phyloP scores from a whole-genome alignment of 2,888 invertebrate genomes.

The Lycia hirtaria region DNA sequence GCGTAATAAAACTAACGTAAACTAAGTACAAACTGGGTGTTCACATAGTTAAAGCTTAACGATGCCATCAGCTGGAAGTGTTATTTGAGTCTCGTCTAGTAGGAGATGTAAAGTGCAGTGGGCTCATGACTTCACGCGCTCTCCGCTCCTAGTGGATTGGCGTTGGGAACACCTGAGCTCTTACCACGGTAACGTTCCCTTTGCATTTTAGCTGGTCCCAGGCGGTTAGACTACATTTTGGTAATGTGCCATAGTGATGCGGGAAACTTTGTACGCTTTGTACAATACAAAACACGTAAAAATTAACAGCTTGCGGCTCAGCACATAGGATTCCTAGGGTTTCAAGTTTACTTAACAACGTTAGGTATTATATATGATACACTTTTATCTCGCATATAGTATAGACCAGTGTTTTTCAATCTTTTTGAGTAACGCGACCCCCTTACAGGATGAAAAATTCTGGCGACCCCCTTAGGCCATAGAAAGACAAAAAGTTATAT shows the following conservation, averaged over 20 bases:
- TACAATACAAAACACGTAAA: conserved; percentile 1
- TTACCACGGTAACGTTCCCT: conserved; percentile 36
- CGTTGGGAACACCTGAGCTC: conserved; percentile 30
- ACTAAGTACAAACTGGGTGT: conserved; percentile 63
- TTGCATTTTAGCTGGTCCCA: conserved; percentile 35
- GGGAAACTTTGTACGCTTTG: conserved; percentile 17
- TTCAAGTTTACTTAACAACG: too few relatives aligned
- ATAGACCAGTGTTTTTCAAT: too few relatives aligned
- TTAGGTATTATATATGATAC: too few relatives aligned
- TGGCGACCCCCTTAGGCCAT: too few relatives aligned
- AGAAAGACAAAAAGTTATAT: too few relatives aligned
- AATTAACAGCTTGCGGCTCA: neutral
- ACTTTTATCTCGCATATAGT: too few relatives aligned
- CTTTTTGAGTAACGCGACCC: too few relatives aligned
- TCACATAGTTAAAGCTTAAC: conserved; percentile 57
- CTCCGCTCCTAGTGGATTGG: conserved; percentile 22
- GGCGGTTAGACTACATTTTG: conserved; percentile 23
- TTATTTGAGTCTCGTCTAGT: conserved; percentile 59
- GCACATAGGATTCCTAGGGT: neutral
- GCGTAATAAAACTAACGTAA: conserved; percentile 64
- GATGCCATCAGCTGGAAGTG: conserved; percentile 63
- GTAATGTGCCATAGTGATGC: conserved; percentile 10
- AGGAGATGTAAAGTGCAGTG: conserved; percentile 54
- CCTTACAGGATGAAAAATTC: too few relatives aligned
- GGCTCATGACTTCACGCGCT: conserved; percentile 41